Percentiles rank a stretch among this genome's conserved stretches.
phyloP scores from a whole-genome alignment of 2,113 vertebrate genomes.

The Apteryx owenii region DNA sequence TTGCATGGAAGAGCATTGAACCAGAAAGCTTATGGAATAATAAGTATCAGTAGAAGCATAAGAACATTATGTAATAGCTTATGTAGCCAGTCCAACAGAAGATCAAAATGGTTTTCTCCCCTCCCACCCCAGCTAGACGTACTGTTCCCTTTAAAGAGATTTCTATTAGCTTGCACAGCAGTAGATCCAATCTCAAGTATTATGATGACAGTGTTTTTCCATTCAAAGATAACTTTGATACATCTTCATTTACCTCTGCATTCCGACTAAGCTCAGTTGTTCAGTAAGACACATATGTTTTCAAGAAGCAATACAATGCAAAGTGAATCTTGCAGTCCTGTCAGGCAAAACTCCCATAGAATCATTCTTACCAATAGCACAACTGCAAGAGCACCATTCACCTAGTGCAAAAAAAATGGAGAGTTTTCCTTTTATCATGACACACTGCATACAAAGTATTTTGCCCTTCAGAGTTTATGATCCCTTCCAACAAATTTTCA shows the following conservation, averaged over 20 bases:
- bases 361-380: not conserved
- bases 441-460: too few species aligned
- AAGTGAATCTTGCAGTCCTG: not conserved
- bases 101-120: not conserved
- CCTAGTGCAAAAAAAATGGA: not conserved
- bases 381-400: accelerated
- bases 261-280: not conserved
- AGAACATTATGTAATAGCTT: not conserved
- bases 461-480: not conserved
- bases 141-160: not conserved
- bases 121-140: not conserved
- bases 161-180: not conserved
- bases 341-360: not conserved
- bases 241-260: not conserved
- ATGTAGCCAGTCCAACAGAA: not conserved
- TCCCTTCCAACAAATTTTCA: not conserved
- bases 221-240: not conserved
- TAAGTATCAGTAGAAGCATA: not conserved
- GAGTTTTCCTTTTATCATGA: not conserved
- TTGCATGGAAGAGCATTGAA: not conserved
- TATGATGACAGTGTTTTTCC: not conserved
- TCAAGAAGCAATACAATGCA: not conserved
- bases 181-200: not conserved
- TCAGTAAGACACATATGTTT: not conserved
- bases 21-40: not conserved